Base-by-base conservation (phyloP, 2,113 vertebrate species). In the Zapornia atra region DNA sequence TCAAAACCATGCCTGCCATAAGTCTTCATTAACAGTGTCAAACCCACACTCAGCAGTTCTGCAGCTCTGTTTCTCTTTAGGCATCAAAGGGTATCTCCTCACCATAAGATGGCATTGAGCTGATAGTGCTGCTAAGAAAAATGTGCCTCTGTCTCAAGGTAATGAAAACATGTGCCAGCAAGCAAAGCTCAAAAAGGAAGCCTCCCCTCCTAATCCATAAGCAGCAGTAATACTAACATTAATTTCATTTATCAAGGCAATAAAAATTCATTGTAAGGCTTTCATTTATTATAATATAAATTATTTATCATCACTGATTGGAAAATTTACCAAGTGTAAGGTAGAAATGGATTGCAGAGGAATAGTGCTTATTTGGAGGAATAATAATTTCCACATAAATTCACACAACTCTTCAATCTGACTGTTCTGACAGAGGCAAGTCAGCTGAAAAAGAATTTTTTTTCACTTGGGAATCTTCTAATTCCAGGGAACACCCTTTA, bases 11-110 rank as follows among this genome's bases (percentile, higher is more conserved):
- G 72, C 54, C 48, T 96, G 82, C 79, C 71, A 6, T 96, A 88
- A 97, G 95, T 68, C 93, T 97, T 97, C 95, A 96, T 75, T 95
- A 87, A 64, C 95, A 91, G 85, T 46, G 78, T 96, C 97, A 96
- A 97, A 97, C 94, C 81, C 90, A 80, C 4, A 2, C 0, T 7
- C 34, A 64, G 53, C 91, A 82, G 57, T 36, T 89, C 65, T 57
- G 53, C 21, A 72, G 59, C 33, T 84, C 86, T 95, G 88, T 75
- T 93, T 93, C 79, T 93, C 25, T 75, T 94, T 86, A 90, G 57
- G 33, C 86, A 79, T 81, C 93, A 93, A 94, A 96, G 72, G 61
- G 33, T 29, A 61, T 86, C 65, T 94, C 94, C 65, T 91, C 64
- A 51, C 46, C 63, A 3, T 92, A 82, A 80, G 83, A 80, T 1